These are phyloP conservation scores for Neodon shergylaensis DNA, from an alignment of 2,113 vertebrate genomes.

Conservation along the genomic window DNA sequence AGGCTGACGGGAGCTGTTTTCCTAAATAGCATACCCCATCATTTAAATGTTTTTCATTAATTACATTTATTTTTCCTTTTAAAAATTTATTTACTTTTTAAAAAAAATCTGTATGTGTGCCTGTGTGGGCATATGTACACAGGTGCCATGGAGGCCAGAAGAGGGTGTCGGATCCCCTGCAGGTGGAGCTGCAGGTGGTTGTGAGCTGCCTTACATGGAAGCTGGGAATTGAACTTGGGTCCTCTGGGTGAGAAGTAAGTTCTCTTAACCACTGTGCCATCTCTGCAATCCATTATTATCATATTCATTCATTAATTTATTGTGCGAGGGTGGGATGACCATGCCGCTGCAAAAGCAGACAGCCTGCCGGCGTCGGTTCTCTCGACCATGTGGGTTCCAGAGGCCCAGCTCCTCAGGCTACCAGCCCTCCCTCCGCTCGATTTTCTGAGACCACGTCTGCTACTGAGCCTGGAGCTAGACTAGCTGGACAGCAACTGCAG, in stretches of 20 bases:
- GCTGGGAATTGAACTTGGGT: background rate
- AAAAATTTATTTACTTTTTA: background rate
- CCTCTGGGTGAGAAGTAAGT: background rate
- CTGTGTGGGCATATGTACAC: background rate
- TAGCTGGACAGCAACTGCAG: background rate
- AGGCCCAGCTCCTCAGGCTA: background rate
- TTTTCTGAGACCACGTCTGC: background rate
- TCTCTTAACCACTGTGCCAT: too few species aligned
- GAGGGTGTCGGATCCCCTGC: background rate
- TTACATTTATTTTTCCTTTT: background rate
- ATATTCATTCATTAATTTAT: background rate
- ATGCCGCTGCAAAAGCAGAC: background rate
- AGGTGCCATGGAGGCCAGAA: background rate
- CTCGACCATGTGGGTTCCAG: too few species aligned
- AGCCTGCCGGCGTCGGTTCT: background rate
- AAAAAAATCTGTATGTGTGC: background rate
- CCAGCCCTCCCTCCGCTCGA: too few species aligned
- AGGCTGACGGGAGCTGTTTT: background rate
- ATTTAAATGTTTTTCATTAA: background rate
- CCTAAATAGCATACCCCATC: background rate
- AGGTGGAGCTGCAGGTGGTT: background rate
- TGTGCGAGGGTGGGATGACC: background rate
- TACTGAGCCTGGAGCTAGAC: background rate
- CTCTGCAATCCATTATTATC: background rate
- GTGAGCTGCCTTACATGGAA: background rate